A percentile compares a stretch with the other conserved stretches of the same genome.
Conservation (phyloP, 2,797 vertebrate species). For the Apogon talboti region DNA sequence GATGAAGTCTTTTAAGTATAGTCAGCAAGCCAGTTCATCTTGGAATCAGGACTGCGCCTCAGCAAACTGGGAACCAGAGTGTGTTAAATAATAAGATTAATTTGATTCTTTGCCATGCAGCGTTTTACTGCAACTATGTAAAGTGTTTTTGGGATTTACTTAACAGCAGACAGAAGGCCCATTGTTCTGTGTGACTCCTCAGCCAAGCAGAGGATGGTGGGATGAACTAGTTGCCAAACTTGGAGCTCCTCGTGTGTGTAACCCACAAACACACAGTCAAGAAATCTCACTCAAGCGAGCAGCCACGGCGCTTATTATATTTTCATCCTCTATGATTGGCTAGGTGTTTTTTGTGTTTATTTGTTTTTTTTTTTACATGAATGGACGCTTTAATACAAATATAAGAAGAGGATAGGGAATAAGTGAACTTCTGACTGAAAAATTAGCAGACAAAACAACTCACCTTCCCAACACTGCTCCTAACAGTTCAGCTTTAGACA, state of each 20-base stretch:
- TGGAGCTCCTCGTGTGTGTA: conserved; percentile 39
- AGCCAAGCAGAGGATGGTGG: conserved; percentile 63
- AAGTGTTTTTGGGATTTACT: conserved; percentile 60
- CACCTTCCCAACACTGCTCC: conserved; percentile 15
- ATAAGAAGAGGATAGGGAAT: neutral
- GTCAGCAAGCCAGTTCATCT: conserved; percentile 70
- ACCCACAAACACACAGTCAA: conserved; percentile 65
- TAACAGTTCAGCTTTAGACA: conserved; percentile 14
- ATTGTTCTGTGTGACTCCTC: conserved; percentile 69
- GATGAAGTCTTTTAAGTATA: conserved; percentile 70
- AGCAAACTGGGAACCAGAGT: conserved; percentile 20
- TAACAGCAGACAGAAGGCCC: conserved; percentile 59
- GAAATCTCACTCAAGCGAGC: conserved; percentile 57
- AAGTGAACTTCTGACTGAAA: conserved; percentile 4
- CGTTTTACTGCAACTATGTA: conserved; percentile 35
- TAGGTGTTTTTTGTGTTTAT: neutral
- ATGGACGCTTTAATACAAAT: conserved; percentile 12
- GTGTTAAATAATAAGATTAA: conserved; percentile 54
- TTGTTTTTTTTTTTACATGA: neutral
- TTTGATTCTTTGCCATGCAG: conserved; percentile 36
- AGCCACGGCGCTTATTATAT: conserved; percentile 37
- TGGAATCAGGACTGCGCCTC: conserved; percentile 45
- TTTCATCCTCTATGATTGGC: conserved; percentile 39
- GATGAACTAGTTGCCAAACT: conserved; percentile 62
- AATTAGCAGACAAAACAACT: conserved; percentile 14